Percentiles rank a stretch among this genome's conserved stretches.
phyloP scores from a whole-genome alignment of 2,113 vertebrate genomes.

The Vidua chalybeata region DNA sequence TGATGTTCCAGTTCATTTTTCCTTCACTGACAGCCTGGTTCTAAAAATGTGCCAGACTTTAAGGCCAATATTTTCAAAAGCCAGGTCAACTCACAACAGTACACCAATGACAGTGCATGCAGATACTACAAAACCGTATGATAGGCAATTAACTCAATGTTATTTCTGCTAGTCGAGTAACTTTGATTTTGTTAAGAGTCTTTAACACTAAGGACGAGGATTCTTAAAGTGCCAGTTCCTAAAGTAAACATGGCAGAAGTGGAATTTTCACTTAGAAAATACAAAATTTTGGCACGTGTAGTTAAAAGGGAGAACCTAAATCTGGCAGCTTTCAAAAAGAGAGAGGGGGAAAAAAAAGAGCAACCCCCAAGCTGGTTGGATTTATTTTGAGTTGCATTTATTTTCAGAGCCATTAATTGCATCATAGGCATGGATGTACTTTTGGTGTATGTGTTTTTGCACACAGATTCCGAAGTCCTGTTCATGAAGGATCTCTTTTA shows the following conservation, averaged over 20 bases:
- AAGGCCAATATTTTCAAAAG: conserved; percentile 69
- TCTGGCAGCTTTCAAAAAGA: background rate
- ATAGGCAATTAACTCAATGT: conserved; percentile 52
- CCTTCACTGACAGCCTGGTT: conserved; percentile 73
- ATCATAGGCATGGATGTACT: background rate
- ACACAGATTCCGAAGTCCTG: background rate
- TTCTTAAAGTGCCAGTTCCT: background rate
- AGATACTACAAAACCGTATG: conserved; percentile 58
- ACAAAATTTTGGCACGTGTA: background rate
- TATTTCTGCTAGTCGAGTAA: conserved; percentile 24
- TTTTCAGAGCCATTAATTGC: background rate
- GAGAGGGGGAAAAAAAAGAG: accelerated
- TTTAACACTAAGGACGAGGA: background rate
- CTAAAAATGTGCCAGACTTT: conserved; percentile 70
- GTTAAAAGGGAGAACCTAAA: background rate
- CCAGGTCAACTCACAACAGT: conserved; percentile 64
- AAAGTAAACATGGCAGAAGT: background rate
- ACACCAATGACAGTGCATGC: conserved; percentile 44
- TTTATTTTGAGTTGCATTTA: background rate
- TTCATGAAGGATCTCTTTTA: background rate
- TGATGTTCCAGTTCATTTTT: conserved; percentile 78
- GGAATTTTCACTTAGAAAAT: background rate
- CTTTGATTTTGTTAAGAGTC: conserved; percentile 10
- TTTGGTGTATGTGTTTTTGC: background rate
- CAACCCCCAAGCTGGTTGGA: background rate